These are phyloP conservation scores for Taeniopygia guttata DNA, from an alignment of 2,797 vertebrate genomes.

Conservation along the genomic window DNA sequence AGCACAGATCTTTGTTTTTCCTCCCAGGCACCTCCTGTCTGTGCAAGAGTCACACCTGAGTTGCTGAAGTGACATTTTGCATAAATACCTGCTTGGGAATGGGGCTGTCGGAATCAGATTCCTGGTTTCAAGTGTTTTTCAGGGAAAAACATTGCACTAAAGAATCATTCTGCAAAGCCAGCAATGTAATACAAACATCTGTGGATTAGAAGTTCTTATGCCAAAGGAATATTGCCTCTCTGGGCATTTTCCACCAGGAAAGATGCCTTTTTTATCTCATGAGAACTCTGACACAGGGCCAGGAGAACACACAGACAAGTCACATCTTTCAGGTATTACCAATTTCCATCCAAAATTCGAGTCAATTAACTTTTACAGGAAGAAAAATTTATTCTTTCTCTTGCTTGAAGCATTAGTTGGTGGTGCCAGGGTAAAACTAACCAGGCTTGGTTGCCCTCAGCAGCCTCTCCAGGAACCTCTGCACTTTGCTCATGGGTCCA, in stretches of 20 bases:
- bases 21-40: background rate
- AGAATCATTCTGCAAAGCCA: background rate
- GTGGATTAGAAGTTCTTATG: background rate
- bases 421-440: background rate
- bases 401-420: background rate
- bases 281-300: background rate
- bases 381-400: background rate
- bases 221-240: background rate
- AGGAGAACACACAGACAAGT: background rate
- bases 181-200: fast-evolving
- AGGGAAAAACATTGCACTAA: background rate
- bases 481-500: fast-evolving
- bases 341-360: background rate
- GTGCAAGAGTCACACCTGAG: background rate
- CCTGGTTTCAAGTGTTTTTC: background rate
- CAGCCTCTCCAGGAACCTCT: background rate
- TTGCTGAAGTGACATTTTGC: background rate
- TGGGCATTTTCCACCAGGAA: background rate
- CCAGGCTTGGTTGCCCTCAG: fast-evolving
- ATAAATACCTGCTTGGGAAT: background rate
- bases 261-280: background rate
- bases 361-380: background rate
- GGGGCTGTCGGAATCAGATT: background rate
- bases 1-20: background rate
- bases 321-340: background rate